Base-by-base conservation (phyloP, 35 echinoderm and acorn worm species). In the Apostichopus japonicus region DNA sequence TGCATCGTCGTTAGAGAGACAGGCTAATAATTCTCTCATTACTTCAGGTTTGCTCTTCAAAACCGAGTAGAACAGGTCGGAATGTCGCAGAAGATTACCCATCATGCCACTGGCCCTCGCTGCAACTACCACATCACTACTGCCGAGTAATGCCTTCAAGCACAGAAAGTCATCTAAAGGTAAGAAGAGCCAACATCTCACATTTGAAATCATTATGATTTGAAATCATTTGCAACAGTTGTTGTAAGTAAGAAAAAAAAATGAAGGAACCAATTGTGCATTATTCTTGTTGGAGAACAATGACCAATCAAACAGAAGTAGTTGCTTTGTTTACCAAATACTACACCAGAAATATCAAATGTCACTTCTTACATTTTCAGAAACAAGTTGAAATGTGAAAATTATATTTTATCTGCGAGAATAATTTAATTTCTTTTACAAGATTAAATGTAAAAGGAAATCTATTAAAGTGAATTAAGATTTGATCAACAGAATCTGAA, bases 11-110 rank as follows among this genome's bases (percentile, higher is more conserved):
- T 90, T 91, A 8, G 91, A 91, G 9, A 99, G 92, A 83, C 94
- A 93, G 6, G 23, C 55, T 6, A 94, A 62, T 13, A 96, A 78
- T 77, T 92, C 62, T 8, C 63, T 53, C 51, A 95, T 80, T 17
- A 99, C n/a, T 5, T 92, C 92, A 77, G 93, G 91, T 54, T 91
- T 94, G 4, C 33, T 92, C 71, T 96, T 96, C 7, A 96, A 87
- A 24, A 96, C 92, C 54, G 92, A 53, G 25, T 96, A 96, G 93
- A 99, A 96, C 0, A 83, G 83, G 56, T 94, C 91, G 8, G 93
- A 95, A 63, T 99, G 93, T 71, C 95, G 92, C 65, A 99, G 78
- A 79, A 99, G 84, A 82, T 99, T 99, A 13, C 97, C 97, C 25
- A 96, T 75, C 77, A 96, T 76, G 55, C 95, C 97, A 93, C 97